Evolutionary conservation across 2,888 invertebrate genomes (phyloP), one percentile per base, ranked within the genome.

Genomic region (Dione vanillae): DNA sequence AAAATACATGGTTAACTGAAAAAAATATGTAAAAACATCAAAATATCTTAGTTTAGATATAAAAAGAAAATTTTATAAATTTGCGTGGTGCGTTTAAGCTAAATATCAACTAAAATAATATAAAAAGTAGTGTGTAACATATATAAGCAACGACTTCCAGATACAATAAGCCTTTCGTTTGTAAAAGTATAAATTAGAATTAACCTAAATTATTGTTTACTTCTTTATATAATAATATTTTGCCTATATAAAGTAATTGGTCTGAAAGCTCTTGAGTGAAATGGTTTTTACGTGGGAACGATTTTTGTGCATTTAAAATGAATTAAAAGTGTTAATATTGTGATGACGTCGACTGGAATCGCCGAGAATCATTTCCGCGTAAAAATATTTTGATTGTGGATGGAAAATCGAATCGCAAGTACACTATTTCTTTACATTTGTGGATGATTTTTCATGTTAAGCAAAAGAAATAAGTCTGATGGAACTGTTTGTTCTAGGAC

Each of bases 211-310:
- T 66, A 11, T 67, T 64, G 52, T 74, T 43, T 71, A 51, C 59
- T 70, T 58, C 58, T 68, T 51, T 68, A 65, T 47, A 65, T 70
- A 73, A 16, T 54, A 37, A 45, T 40, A 76, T 75, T 75, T 78
- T 78, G 80, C 83, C 78, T 82, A 78, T 80, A 87, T 47, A 82
- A 79, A 75, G 72, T 75, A 85, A 85, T 86, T 92, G 89, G 93
- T 91, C 85, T 93, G 93, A 92, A 92, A 93, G 93, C 93, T 91
- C 89, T 91, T 90, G 93, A 93, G 93, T 93, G 93, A 93, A 93
- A 93, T 93, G 93, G 93, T 93, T 93, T 93, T 93, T 93, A 93
- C 93, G 93, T 93, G 93, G 93, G 93, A 93, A 93, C 92, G 93
- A 93, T 93, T 93, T 93, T 93, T 93, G 92, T 92, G 93, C 92